phyloP scores from a whole-genome alignment of 2,888 invertebrate genomes.

The Scaeva pyrastri region DNA sequence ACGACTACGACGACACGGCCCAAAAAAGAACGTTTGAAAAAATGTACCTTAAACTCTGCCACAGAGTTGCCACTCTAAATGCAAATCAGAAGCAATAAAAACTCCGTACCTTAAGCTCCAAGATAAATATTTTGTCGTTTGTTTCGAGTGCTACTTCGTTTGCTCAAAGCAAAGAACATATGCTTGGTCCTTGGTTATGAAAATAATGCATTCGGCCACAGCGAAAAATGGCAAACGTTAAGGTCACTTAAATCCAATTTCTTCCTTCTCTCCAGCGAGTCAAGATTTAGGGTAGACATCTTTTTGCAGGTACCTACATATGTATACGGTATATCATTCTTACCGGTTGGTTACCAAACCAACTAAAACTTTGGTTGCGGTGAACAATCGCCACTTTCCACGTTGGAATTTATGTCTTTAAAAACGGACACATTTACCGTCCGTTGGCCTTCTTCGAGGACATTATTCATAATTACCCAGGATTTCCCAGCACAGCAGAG shows the following conservation, averaged over 20 bases:
- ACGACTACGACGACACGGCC: background rate
- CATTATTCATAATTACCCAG: slow-evolving; percentile 68
- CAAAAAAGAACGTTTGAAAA: slow-evolving; percentile 35
- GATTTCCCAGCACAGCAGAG: slow-evolving; percentile 18
- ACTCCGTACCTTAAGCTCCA: slow-evolving; percentile 37
- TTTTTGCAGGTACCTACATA: slow-evolving; percentile 20
- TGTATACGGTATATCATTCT: background rate
- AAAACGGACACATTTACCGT: slow-evolving; percentile 47
- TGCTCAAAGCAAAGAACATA: background rate
- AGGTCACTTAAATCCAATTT: slow-evolving; percentile 49
- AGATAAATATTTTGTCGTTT: slow-evolving; percentile 26
- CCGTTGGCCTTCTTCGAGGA: slow-evolving; percentile 39
- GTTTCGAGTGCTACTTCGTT: background rate
- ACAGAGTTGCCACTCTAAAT: slow-evolving; percentile 55
- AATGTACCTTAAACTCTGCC: slow-evolving; percentile 43
- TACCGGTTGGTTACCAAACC: background rate
- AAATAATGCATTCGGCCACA: slow-evolving; percentile 44
- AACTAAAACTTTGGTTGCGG: slow-evolving; percentile 8
- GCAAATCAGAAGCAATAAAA: slow-evolving; percentile 69
- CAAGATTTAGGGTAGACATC: slow-evolving; percentile 31
- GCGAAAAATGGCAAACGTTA: slow-evolving; percentile 28
- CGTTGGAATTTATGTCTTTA: slow-evolving; percentile 56
- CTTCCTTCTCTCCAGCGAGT: background rate
- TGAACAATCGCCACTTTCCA: slow-evolving; percentile 44
- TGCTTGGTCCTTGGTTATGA: slow-evolving; percentile 23